phyloP scores from a whole-genome alignment of 2,797 vertebrate species.

The Alcedo quadribrachys region DNA sequence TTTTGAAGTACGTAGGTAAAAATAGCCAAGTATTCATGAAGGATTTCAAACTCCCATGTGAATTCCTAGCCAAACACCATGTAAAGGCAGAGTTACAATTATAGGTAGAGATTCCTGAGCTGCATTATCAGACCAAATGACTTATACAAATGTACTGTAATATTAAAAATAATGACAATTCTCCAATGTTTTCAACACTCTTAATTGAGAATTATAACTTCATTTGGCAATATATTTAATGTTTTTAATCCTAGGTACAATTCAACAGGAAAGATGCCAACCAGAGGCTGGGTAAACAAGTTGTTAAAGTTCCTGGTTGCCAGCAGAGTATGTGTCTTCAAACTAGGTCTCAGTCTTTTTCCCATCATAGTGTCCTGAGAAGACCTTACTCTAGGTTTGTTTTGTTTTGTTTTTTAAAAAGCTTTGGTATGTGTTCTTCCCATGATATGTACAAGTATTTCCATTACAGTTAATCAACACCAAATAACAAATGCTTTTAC shows the following conservation, averaged over 20 bases:
- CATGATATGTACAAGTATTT: not conserved
- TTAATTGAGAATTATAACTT: not conserved
- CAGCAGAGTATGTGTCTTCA: not conserved
- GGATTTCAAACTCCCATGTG: not conserved
- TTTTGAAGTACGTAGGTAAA: not conserved
- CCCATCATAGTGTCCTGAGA: conserved; percentile 27
- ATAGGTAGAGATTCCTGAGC: not conserved
- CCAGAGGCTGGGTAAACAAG: not conserved
- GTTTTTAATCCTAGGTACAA: not conserved
- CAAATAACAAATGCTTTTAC: conserved; percentile 40
- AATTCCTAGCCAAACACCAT: not conserved
- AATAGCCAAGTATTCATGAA: not conserved
- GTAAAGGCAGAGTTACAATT: not conserved
- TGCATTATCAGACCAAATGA: not conserved
- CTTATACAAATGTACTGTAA: not conserved
- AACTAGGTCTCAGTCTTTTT: conserved; percentile 1
- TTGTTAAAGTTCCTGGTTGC: not conserved
- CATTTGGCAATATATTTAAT: not conserved
- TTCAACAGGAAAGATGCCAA: not conserved
- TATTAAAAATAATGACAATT: not conserved
- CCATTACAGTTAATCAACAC: conserved; percentile 55
- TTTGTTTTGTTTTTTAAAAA: not conserved
- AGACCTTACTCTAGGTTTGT: not conserved
- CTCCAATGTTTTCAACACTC: not conserved
- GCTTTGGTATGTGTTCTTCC: not conserved